Base-by-base conservation (phyloP, 2,888 invertebrate genomes). In the Lasioglossum pauxillum region DNA sequence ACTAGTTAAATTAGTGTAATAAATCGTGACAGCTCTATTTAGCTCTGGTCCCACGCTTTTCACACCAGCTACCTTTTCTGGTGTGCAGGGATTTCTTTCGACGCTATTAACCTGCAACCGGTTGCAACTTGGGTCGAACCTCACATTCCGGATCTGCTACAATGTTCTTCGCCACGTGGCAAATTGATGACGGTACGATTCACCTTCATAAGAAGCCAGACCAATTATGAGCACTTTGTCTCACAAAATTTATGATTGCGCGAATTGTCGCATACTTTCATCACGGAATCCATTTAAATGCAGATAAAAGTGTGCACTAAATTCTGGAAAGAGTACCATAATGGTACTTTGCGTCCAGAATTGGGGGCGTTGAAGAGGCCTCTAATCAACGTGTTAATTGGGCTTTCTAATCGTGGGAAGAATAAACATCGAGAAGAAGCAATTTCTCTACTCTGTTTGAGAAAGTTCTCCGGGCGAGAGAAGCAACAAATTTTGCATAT, bases 81-180 rank as follows among this genome's bases (percentile, higher is more conserved):
- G 23, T 57, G 57, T 60, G 46, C 64, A 31, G 64, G 64, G 31
- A 27, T n/a, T 44, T 35, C 31, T 57, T 41, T 71, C 46, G 38
- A 49, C 31, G 49, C 75, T 64, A 27, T 84, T 75, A 67, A 23
- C 10, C 41, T 38, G 78, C 41, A 72, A 79, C 75, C 69, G 78
- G 75, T 72, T 74, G 78, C 57, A 79, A 60, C 69, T 75, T 23
- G 38, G 0, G 53, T 78, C 57, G 75, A 75, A 84, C 74, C 71
- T 83, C 78, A 75, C 69, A 84, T 79, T 84, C 78, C 41, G 46
- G 79, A 79, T 71, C 35, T n/a, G 49, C 60, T n/a, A 82, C 72
- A 73, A 75, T 53, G 31, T 2, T 64, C 7, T 16, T 19, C 19
- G 64, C 67, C 57, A 35, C 46, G 46, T 41, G n/a, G 77, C 27